Evolutionary conservation across 2,113 vertebrate species (phyloP).

Genomic region (Cebidichthys violaceus): DNA sequence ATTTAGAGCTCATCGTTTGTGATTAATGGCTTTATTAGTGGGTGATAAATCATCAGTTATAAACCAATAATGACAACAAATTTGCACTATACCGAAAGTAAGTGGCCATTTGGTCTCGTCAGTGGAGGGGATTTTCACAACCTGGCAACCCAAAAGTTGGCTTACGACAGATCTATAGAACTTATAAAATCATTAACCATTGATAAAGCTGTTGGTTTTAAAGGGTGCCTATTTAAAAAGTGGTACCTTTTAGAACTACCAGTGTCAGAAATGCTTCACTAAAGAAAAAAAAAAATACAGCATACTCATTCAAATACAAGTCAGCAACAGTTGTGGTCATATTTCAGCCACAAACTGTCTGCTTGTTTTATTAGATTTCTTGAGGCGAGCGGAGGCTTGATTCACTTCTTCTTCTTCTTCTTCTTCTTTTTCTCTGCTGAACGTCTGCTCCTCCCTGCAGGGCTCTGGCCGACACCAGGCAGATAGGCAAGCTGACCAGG

Average conservation of each 20-base stretch:
- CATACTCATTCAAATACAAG: background rate
- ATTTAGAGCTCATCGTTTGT: background rate
- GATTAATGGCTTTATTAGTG: background rate
- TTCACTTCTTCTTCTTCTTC: background rate
- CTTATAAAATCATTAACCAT: background rate
- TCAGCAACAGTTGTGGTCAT: background rate
- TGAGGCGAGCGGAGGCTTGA: background rate
- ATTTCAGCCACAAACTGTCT: background rate
- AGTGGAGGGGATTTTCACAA: background rate
- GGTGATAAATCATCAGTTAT: background rate
- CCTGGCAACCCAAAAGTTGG: background rate
- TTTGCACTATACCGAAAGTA: background rate
- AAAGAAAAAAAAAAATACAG: background rate
- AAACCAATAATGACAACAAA: background rate
- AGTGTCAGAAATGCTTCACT: background rate
- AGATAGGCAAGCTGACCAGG: slow-evolving; percentile 94
- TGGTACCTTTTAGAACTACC: background rate
- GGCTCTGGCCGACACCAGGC: slow-evolving; percentile 95
- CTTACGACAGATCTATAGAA: background rate
- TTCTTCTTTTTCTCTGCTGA: background rate
- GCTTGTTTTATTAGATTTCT: background rate
- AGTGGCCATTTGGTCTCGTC: background rate
- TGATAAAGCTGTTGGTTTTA: background rate
- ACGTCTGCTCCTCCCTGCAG: slow-evolving; percentile 71
- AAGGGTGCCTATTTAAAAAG: background rate